phyloP scores from a whole-genome alignment of 1,140 invertebrate genomes.

The Popillia japonica region DNA sequence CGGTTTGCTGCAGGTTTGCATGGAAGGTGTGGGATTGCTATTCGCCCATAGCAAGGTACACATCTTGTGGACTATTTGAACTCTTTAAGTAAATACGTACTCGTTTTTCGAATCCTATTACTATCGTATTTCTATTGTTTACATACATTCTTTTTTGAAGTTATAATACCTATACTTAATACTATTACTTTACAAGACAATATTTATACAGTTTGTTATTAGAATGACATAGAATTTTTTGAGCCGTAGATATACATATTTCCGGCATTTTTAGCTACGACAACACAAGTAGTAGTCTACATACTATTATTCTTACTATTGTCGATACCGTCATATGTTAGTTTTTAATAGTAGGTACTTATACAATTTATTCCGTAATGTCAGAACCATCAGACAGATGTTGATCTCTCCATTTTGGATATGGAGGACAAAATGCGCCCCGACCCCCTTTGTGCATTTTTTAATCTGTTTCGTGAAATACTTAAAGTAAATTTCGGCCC shows the following conservation, averaged over 20 bases:
- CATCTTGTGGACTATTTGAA: constrained; percentile 22
- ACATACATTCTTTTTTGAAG: neutral
- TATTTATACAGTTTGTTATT: neutral
- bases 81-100: constrained; percentile 28
- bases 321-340: neutral
- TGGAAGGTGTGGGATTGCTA: constrained; percentile 97
- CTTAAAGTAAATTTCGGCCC: no score
- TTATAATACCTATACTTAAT: neutral
- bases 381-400: constrained; percentile 34
- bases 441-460: neutral
- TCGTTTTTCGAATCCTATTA: constrained; percentile 2
- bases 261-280: constrained; percentile 15
- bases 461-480: no score
- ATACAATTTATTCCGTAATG: neutral
- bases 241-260: neutral
- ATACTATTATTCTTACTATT: neutral
- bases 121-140: neutral
- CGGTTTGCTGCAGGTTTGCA: constrained; percentile 97
- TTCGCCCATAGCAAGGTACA: constrained; percentile 98
- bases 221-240: neutral
- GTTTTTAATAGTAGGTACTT: constrained; percentile 19
- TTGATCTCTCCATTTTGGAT: constrained; percentile 28
- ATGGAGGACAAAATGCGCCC: constrained; percentile 19
- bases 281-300: constrained; percentile 6
- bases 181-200: neutral